Conservation (phyloP, 2,797 vertebrate genomes). For the Denticeps clupeoides region DNA sequence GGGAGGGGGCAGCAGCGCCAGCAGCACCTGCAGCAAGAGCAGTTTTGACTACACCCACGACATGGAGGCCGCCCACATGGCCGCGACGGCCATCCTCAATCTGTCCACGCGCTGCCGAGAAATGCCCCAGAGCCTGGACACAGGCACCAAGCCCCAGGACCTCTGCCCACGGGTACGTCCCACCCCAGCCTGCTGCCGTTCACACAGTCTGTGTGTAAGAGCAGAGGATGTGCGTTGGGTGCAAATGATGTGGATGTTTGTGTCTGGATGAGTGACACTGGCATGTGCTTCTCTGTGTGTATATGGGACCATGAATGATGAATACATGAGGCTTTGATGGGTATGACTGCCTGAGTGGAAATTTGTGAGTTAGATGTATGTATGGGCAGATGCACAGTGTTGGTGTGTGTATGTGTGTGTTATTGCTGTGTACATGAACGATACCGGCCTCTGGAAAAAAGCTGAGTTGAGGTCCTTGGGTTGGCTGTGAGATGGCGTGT, state of each 20-base stretch:
- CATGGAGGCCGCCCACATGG: constrained; percentile 96
- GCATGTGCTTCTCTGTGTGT: no score
- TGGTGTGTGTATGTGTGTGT: no score
- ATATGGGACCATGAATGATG: no score
- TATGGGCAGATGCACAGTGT: no score
- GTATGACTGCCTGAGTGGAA: no score
- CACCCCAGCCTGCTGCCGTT: background rate
- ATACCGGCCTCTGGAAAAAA: no score
- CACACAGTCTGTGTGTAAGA: constrained; percentile 6
- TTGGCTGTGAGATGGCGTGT: no score
- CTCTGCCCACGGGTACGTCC: constrained; percentile 79
- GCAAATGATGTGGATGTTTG: background rate
- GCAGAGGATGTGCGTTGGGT: background rate
- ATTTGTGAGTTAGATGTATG: no score
- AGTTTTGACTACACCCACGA: constrained; percentile 98
- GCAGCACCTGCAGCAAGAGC: constrained; percentile 98
- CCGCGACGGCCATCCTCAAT: constrained; percentile 94
- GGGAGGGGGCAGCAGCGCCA: constrained; percentile 88
- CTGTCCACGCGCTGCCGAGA: constrained; percentile 94
- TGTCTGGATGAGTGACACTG: constrained; percentile 9
- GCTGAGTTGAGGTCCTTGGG: no score
- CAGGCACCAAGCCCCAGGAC: constrained; percentile 83
- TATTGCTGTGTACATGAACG: no score
- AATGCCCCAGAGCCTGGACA: constrained; percentile 86
- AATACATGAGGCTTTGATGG: no score